Conservation (phyloP, 1,140 invertebrate genomes). For the Reticulitermes speratus region DNA sequence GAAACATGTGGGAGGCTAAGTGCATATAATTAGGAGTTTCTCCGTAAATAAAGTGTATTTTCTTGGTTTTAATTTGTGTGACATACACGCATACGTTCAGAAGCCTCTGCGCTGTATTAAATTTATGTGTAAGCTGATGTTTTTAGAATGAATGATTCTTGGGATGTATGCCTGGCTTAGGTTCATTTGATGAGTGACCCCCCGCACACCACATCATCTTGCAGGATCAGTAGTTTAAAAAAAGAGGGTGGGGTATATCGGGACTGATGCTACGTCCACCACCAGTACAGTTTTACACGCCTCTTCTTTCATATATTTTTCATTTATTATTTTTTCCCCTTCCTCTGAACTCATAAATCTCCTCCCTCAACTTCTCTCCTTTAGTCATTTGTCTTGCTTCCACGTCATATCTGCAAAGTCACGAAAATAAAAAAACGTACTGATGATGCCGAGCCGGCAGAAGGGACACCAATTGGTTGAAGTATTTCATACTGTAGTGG, state of each 20-base stretch:
- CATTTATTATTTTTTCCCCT: slow-evolving; percentile 7
- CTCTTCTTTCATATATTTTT: slow-evolving; percentile 20
- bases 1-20: too few species aligned
- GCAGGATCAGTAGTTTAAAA: neutral
- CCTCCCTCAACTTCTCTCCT: neutral
- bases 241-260: neutral
- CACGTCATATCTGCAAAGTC: neutral
- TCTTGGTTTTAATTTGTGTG: too few species aligned
- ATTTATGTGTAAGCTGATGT: neutral
- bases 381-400: slow-evolving; percentile 16
- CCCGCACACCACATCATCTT: neutral
- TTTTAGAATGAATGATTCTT: neutral
- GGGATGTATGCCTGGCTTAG: too few species aligned
- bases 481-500: too few species aligned
- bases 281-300: neutral
- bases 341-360: neutral
- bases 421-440: neutral
- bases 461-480: neutral
- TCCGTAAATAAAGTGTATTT: too few species aligned
- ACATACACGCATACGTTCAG: too few species aligned
- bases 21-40: too few species aligned
- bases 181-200: neutral
- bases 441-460: neutral
- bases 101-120: too few species aligned
- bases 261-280: neutral